phyloP scores from a whole-genome alignment of 2,888 invertebrate species.

The Ophion costatus region DNA sequence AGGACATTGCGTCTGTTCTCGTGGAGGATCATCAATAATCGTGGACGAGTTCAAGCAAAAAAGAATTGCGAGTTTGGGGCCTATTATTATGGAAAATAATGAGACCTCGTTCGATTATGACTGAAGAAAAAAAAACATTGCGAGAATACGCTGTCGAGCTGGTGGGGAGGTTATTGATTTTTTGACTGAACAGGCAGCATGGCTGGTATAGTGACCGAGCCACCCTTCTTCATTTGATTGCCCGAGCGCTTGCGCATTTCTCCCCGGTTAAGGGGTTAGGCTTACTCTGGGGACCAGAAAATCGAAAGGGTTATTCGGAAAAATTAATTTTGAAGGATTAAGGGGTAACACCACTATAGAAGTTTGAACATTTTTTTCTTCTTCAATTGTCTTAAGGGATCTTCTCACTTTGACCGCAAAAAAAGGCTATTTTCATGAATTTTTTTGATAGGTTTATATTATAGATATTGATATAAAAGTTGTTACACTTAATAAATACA shows the following conservation, averaged over 20 bases:
- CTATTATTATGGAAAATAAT: neutral
- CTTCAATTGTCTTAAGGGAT: too few species aligned
- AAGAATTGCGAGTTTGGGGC: neutral
- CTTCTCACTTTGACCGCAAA: too few species aligned
- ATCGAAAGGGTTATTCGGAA: too few species aligned
- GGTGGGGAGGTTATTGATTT: constrained; percentile 76
- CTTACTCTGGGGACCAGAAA: too few species aligned
- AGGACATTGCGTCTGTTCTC: neutral
- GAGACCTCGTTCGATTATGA: constrained; percentile 13
- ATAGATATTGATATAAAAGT: too few species aligned
- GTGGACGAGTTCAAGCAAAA: neutral
- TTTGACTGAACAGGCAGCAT: constrained; percentile 43
- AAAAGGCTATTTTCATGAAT: too few species aligned
- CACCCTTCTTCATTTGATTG: constrained; percentile 37
- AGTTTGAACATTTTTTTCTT: too few species aligned
- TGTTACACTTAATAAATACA: too few species aligned
- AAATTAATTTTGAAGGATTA: too few species aligned
- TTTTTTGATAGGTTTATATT: too few species aligned
- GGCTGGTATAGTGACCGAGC: constrained; percentile 64
- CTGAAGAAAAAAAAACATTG: constrained; percentile 25
- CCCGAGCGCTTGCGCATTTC: constrained; percentile 60
- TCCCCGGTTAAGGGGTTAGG: neutral
- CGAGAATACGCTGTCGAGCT: constrained; percentile 67
- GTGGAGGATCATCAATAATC: constrained; percentile 17
- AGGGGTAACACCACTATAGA: too few species aligned